These are phyloP conservation scores for Macaca mulatta DNA, from an alignment of 2,113 vertebrate genomes.

Conservation along the genomic window DNA sequence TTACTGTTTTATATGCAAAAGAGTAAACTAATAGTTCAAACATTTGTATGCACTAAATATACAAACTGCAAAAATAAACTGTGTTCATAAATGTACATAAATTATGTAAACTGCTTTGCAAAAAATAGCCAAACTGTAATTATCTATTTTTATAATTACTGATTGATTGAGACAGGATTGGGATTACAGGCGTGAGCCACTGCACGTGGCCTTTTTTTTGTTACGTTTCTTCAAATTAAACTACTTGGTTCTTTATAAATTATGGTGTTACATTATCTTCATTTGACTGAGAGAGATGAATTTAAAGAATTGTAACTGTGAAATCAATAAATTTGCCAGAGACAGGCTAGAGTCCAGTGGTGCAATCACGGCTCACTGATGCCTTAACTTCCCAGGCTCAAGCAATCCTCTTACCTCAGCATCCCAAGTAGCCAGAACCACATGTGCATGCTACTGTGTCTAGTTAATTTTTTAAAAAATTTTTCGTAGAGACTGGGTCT, in stretches of 20 bases:
- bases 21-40: neutral
- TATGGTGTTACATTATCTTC: conserved; percentile 82
- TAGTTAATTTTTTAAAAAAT: too few relatives aligned
- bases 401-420: too few relatives aligned
- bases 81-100: neutral
- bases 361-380: too few relatives aligned
- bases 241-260: conserved; percentile 68
- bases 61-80: neutral
- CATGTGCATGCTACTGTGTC: too few relatives aligned
- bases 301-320: conserved; percentile 80
- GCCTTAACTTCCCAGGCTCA: too few relatives aligned
- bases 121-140: neutral
- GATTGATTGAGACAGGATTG: too few relatives aligned
- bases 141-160: neutral
- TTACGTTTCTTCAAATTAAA: conserved; percentile 43
- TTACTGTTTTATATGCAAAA: neutral
- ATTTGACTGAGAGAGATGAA: conserved; percentile 77
- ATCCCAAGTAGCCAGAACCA: too few relatives aligned
- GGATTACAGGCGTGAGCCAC: too few relatives aligned
- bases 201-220: too few relatives aligned
- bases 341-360: too few relatives aligned
- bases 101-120: neutral
- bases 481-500: too few relatives aligned
- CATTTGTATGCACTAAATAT: neutral
- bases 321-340: conserved; percentile 75